phyloP scores from a whole-genome alignment of 2,113 vertebrate genomes.

The Cepphus grylle region DNA sequence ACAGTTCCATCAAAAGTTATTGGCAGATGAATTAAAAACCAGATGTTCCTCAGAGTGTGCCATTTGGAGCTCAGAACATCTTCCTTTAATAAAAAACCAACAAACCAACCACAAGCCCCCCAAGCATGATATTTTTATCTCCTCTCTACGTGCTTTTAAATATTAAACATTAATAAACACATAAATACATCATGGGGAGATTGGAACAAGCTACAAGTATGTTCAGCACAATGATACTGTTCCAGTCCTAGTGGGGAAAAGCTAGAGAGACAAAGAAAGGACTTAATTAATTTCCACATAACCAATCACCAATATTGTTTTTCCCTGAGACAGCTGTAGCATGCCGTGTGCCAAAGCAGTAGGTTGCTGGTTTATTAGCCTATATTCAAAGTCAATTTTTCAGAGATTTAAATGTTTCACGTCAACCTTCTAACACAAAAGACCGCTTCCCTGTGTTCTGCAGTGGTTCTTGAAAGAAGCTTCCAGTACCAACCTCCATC shows the following conservation, averaged over 20 bases:
- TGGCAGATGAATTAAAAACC: background rate
- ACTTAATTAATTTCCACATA: constrained; percentile 45
- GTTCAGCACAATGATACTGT: background rate
- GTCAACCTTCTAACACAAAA: constrained; percentile 31
- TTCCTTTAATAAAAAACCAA: background rate
- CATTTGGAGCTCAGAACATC: background rate
- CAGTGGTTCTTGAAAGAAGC: background rate
- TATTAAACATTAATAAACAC: background rate
- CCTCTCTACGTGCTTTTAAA: background rate
- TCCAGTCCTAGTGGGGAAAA: constrained; percentile 13
- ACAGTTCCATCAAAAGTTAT: background rate
- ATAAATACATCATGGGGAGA: background rate
- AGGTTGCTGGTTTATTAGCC: constrained; percentile 34
- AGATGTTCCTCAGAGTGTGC: background rate
- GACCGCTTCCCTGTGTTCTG: background rate
- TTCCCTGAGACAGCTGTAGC: background rate
- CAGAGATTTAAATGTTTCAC: constrained; percentile 1
- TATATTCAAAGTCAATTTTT: constrained; percentile 27
- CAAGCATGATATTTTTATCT: background rate
- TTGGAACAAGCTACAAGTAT: background rate
- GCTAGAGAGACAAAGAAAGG: background rate
- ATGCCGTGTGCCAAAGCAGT: background rate
- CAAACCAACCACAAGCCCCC: rapidly evolving
- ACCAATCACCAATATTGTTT: constrained; percentile 11
- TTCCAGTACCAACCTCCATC: background rate